Base-by-base conservation (phyloP, 2,888 invertebrate genomes). In the Dusona sp. region DNA sequence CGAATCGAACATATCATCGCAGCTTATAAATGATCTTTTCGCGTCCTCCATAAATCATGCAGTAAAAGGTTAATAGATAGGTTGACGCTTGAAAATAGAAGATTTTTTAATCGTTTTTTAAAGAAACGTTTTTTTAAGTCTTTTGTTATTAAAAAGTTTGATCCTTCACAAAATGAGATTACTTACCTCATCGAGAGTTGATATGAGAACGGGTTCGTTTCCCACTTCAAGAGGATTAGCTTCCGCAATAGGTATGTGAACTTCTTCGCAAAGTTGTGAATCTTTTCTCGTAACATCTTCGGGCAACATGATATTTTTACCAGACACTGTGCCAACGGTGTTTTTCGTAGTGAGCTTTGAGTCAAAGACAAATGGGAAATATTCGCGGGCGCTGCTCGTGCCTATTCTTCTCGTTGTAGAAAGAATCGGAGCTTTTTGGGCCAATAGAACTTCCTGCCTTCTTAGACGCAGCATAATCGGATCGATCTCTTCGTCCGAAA, bases 341-440 rank as follows among this genome's bases (percentile, higher is more conserved):
- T 96, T 95, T 92, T 97, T 97, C 0, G 97, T 96, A 83, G 96
- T 95, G 68, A 96, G 95, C 88, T 97, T 96, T 1, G 96, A 96
- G 93, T 99, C 99, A 93, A 97, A 99, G 0, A 99, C 99, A 94
- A 97, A 97, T 0, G 99, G 99, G 94, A 97, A 98, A 29, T 95
- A 95, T 88, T 96, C 95, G 19, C 72, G 72, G n/a, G 19, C 36
- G 22, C 48, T 51, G n/a, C 48, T 51, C 8, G 25, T 3, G 33
- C 19, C 19, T 11, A 33, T 65, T 84, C 74, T 92, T 57, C 93
- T 90, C 1, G 92, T 94, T 87, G 94, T 94, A 68, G 95, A 91
- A 74, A 95, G 91, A 77, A 95, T 94, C 88, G 95, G 95, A 87
- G 95, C 94, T 83, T 95, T 94, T 25, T 94, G 95, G 0, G 95